Conservation (phyloP, 2,797 vertebrate species). For the Apogon talboti region DNA sequence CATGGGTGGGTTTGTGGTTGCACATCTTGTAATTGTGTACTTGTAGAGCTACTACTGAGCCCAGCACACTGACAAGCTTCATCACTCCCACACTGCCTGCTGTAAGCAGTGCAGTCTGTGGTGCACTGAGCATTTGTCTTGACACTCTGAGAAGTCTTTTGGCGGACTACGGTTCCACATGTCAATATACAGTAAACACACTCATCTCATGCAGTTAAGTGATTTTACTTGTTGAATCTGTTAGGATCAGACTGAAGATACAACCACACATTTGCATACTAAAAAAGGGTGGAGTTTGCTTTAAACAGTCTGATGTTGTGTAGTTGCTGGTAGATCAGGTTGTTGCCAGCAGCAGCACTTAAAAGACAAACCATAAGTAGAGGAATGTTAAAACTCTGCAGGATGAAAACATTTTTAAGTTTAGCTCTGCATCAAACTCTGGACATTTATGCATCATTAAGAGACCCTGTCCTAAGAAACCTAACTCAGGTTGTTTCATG, state of each 20-base stretch:
- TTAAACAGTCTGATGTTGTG: too few relatives aligned
- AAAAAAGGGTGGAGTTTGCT: background rate
- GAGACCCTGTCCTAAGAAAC: too few relatives aligned
- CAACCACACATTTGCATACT: background rate
- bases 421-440: too few relatives aligned
- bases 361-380: too few relatives aligned
- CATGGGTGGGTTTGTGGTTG: constrained; percentile 31
- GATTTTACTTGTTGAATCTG: background rate
- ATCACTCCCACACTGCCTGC: background rate
- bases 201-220: background rate
- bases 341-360: too few relatives aligned
- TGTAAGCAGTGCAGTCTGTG: background rate
- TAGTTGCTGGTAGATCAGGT: too few relatives aligned
- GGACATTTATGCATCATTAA: too few relatives aligned
- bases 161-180: background rate
- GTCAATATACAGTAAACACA: background rate
- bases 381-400: too few relatives aligned
- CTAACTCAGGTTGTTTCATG: too few relatives aligned
- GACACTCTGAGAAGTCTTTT: background rate
- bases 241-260: background rate
- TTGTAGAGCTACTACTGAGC: background rate
- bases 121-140: background rate
- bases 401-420: too few relatives aligned
- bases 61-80: constrained; percentile 10
- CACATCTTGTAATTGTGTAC: constrained; percentile 8